These are phyloP conservation scores for Zaprionus inermis DNA, from an alignment of 1,140 invertebrate genomes.

Conservation along the genomic window DNA sequence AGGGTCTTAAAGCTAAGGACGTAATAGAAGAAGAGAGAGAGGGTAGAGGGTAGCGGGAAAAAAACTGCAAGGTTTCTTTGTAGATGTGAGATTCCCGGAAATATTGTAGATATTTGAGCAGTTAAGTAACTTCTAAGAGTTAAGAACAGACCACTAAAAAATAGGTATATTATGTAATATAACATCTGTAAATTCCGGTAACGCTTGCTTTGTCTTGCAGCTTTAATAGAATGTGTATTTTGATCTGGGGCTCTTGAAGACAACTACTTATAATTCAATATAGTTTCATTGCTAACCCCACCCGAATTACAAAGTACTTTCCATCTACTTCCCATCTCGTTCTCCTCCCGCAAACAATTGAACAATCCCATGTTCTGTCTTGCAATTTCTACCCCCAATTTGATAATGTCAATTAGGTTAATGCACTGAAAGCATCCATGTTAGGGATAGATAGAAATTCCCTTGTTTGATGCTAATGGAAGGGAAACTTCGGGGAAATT, in stretches of 20 bases:
- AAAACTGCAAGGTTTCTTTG: not conserved
- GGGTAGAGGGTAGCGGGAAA: too few species aligned
- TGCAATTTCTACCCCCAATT: conserved; percentile 11
- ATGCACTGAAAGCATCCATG: conserved; percentile 29
- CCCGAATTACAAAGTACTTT: not conserved
- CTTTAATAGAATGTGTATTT: not conserved
- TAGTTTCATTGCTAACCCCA: not conserved
- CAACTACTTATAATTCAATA: conserved; percentile 1
- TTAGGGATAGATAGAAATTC: not conserved
- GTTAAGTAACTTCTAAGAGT: not conserved
- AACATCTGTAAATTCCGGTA: too few species aligned
- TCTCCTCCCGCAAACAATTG: not conserved
- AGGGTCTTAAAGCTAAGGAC: not conserved
- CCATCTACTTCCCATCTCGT: not conserved
- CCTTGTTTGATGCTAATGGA: not conserved
- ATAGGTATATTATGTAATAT: too few species aligned
- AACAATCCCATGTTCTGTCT: not conserved
- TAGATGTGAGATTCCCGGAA: not conserved
- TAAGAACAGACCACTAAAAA: not conserved
- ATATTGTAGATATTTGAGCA: not conserved
- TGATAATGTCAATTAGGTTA: conserved; percentile 36
- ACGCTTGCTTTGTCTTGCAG: too few species aligned
- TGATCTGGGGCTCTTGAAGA: not conserved
- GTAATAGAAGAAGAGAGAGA: not conserved
- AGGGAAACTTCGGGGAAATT: not conserved